A percentile compares a stretch with the other conserved stretches of the same genome.
phyloP scores from a whole-genome alignment of 2,113 vertebrate species.

The Lamprotornis superbus region DNA sequence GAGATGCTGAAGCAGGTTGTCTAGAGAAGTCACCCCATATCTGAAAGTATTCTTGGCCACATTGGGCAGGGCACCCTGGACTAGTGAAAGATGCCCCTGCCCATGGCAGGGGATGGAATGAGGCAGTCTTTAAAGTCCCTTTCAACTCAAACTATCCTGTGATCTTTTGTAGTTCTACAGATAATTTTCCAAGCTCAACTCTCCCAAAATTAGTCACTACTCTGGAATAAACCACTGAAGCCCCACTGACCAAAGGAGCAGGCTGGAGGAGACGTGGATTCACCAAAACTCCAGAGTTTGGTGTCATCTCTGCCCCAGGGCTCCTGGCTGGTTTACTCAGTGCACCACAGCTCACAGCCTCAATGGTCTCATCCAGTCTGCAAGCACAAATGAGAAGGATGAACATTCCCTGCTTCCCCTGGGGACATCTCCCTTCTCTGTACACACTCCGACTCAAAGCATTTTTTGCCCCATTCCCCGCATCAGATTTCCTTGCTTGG shows the following conservation, averaged over 20 bases:
- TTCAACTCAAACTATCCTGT: not conserved
- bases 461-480: not conserved
- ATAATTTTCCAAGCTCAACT: not conserved
- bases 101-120: not conserved
- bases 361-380: constrained; percentile 89
- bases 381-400: not conserved
- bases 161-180: not conserved
- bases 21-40: not conserved
- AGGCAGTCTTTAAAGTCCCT: not conserved
- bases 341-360: constrained; percentile 76
- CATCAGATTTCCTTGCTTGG: fast-evolving
- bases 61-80: fast-evolving
- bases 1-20: not conserved
- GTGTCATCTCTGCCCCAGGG: constrained; percentile 28
- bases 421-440: not conserved
- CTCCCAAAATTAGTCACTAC: not conserved
- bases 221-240: not conserved
- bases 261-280: constrained; percentile 87
- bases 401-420: not conserved
- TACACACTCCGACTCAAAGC: not conserved
- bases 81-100: not conserved
- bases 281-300: constrained; percentile 77
- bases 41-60: not conserved
- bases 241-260: constrained; percentile 83
- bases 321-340: constrained; percentile 51